These are phyloP conservation scores for Holacanthus passer DNA, from an alignment of 2,113 vertebrate species.

Conservation along the genomic window DNA sequence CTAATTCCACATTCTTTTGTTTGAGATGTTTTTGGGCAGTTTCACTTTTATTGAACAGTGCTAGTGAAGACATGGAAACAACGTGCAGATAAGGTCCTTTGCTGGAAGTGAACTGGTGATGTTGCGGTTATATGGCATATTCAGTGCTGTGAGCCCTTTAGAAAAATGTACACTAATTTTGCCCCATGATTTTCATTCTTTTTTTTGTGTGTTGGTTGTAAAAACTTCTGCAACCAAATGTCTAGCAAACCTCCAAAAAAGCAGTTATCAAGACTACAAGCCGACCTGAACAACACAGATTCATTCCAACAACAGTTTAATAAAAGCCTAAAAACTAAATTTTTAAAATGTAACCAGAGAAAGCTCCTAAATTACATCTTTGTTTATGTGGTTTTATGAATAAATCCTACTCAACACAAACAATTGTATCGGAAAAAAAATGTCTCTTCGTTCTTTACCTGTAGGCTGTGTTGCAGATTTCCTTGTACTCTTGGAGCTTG, in stretches of 20 bases:
- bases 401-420: background rate
- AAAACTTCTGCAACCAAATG: background rate
- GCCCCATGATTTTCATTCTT: background rate
- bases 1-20: background rate
- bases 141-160: background rate
- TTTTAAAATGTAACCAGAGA: background rate
- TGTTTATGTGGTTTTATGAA: too few relatives aligned
- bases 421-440: too few relatives aligned
- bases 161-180: background rate
- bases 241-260: background rate
- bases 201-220: background rate
- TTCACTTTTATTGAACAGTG: too few relatives aligned
- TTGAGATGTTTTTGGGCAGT: too few relatives aligned
- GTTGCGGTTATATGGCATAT: background rate
- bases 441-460: constrained; percentile 84
- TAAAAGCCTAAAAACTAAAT: background rate
- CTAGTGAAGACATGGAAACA: too few relatives aligned
- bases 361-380: too few relatives aligned
- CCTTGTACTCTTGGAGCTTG: constrained; percentile 98
- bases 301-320: background rate
- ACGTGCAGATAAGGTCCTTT: too few relatives aligned
- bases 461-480: constrained; percentile 93
- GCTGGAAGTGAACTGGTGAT: too few relatives aligned
- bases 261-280: background rate
- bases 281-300: background rate